Conservation (phyloP, 1,140 invertebrate genomes). For the Tetraneura akinire region DNA sequence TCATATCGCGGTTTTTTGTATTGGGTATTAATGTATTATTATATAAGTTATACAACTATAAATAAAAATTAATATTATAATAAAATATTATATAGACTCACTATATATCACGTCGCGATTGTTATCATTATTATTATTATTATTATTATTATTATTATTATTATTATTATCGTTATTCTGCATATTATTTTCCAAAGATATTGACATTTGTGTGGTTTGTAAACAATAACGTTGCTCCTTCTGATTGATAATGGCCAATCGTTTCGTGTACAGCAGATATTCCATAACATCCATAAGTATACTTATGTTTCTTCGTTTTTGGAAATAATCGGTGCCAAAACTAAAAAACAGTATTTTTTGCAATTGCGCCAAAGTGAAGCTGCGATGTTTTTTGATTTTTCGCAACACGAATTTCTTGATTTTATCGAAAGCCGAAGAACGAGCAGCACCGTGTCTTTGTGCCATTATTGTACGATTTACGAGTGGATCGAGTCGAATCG, state of each 20-base stretch:
- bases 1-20: too few relatives aligned
- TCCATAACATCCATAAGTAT: neutral
- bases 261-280: slow-evolving; percentile 14
- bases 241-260: neutral
- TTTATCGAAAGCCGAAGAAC: neutral
- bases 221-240: neutral
- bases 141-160: too few relatives aligned
- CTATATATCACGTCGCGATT: too few relatives aligned
- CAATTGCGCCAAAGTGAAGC: neutral
- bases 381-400: neutral
- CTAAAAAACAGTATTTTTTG: neutral
- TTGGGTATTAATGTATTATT: too few relatives aligned
- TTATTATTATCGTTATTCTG: too few relatives aligned
- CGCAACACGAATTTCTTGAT: neutral
- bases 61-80: too few relatives aligned
- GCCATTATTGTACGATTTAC: neutral
- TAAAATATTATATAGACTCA: too few relatives aligned
- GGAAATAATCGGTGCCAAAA: neutral
- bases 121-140: too few relatives aligned
- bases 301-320: neutral
- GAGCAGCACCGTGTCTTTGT: neutral
- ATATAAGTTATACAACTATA: too few relatives aligned
- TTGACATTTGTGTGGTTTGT: too few relatives aligned
- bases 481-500: neutral
- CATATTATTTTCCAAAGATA: too few relatives aligned